These are phyloP conservation scores for Sphinx pinastri DNA, from an alignment of 2,888 invertebrate species.

Conservation along the genomic window DNA sequence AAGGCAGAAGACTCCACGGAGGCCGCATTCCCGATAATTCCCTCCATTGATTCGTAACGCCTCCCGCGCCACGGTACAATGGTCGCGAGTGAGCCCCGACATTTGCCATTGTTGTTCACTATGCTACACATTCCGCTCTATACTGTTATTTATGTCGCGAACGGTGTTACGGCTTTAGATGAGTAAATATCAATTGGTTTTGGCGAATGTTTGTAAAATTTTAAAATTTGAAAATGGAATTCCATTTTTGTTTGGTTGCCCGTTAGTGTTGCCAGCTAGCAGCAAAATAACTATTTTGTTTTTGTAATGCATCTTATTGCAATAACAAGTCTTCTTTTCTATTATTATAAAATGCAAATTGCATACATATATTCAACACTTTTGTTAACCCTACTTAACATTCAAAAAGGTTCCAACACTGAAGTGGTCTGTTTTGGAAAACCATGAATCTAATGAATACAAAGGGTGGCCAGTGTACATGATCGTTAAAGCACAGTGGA, in stretches of 20 bases:
- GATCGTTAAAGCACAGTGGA: slow-evolving; percentile 57
- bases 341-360: no score
- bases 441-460: slow-evolving; percentile 45
- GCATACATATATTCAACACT: no score
- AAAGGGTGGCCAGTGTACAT: slow-evolving; percentile 52
- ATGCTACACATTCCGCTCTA: slow-evolving; percentile 68
- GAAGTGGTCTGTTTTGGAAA: slow-evolving; percentile 24
- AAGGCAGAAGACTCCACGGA: slow-evolving; percentile 50
- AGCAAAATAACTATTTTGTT: neutral
- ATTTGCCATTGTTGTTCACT: slow-evolving; percentile 82
- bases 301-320: neutral
- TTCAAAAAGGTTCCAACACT: neutral
- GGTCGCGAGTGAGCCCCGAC: slow-evolving; percentile 80
- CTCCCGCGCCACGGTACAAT: slow-evolving; percentile 83
- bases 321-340: no score
- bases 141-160: slow-evolving; percentile 74
- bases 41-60: slow-evolving; percentile 85
- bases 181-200: slow-evolving; percentile 27
- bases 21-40: slow-evolving; percentile 76
- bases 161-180: slow-evolving; percentile 27
- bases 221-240: neutral
- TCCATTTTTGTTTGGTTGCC: neutral
- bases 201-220: neutral
- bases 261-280: neutral
- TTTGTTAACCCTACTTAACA: neutral